These are phyloP conservation scores for Halocynthia aurantium DNA, from an alignment of 23 tunicate genomes.

Conservation along the genomic window DNA sequence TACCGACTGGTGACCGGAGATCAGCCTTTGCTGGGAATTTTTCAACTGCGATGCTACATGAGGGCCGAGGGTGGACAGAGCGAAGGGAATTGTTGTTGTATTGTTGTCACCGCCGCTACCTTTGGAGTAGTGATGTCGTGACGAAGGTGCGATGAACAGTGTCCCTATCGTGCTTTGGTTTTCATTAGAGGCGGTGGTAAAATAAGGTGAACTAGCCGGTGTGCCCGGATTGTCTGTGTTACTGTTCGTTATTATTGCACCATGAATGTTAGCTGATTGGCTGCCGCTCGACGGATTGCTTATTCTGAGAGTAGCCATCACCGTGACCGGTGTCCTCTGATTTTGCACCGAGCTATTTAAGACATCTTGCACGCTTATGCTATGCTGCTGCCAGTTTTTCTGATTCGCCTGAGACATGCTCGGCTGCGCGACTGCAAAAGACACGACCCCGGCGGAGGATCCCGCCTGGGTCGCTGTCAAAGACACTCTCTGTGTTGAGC, in stretches of 20 bases:
- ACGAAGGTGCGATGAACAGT: slow-evolving; percentile 3
- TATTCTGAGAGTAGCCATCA: slow-evolving; percentile 19
- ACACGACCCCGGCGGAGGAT: slow-evolving; percentile 3
- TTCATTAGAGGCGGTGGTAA: background rate
- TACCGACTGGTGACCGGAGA: slow-evolving; percentile 4
- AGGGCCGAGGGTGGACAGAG: background rate
- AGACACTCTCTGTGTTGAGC: slow-evolving; percentile 9
- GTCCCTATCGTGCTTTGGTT: background rate
- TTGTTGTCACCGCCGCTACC: too few relatives aligned
- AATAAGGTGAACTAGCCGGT: background rate
- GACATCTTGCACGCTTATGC: background rate
- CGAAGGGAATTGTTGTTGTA: background rate
- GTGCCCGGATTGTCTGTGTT: background rate
- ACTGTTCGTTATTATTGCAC: background rate
- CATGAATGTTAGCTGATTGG: background rate
- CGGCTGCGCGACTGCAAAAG: background rate
- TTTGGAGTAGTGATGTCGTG: slow-evolving; percentile 9
- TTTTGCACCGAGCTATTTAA: background rate
- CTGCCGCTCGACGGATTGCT: slow-evolving; percentile 6
- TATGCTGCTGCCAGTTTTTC: background rate
- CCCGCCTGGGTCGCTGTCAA: background rate
- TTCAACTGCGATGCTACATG: slow-evolving; percentile 13
- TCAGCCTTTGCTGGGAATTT: background rate
- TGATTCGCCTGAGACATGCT: background rate
- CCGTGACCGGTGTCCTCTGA: background rate